Base-by-base conservation (phyloP, 2,113 vertebrate species). In the Ammospiza nelsoni region DNA sequence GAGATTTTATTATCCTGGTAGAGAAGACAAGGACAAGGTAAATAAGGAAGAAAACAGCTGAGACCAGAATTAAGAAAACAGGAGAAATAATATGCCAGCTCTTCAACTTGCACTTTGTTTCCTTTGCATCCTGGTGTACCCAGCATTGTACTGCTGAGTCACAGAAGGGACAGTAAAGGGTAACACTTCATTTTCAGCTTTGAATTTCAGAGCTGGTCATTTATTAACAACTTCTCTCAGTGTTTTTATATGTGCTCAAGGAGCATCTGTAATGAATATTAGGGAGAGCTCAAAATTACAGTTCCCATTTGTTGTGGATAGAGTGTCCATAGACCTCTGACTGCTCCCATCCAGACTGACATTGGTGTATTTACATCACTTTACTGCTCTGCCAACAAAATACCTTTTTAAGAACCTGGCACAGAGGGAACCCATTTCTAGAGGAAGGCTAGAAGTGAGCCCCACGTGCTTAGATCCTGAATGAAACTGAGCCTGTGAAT, bases 381-480 rank as follows among this genome's bases (percentile, higher is more conserved):
- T 63, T 12, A 33, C 31, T 87, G 61, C 39, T 66, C 37, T 92
- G 87, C 68, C 80, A 81, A n/a, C 10, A 86, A 48, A 84, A 46
- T 17, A 4, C 51, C 46, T 43, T 22, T 39, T 33, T 49, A 13
- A 63, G 27, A 71, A 37, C 4, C 49, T 75, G 51, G 33, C 77
- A 55, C 20, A 9, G 27, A 5, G 0, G 5, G 44, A 63, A 25
- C 37, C 22, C 29, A 54, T 54, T 24, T 24, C 0, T 0, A n/a
- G 57, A 37, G 28, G 29, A 19, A 22, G 51, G 31, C 31, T 52
- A 22, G 52, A 67, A 16, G 0, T 52, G 81, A 79, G 44, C 41
- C 44, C 41, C 8, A 23, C 25, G 3, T 44, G 37, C 49, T 49
- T 18, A 13, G 21, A 9, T 44, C 28, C 66, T 5, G 1, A 22